phyloP scores from a whole-genome alignment of 1,140 invertebrate genomes.

The Bombus picipes region DNA sequence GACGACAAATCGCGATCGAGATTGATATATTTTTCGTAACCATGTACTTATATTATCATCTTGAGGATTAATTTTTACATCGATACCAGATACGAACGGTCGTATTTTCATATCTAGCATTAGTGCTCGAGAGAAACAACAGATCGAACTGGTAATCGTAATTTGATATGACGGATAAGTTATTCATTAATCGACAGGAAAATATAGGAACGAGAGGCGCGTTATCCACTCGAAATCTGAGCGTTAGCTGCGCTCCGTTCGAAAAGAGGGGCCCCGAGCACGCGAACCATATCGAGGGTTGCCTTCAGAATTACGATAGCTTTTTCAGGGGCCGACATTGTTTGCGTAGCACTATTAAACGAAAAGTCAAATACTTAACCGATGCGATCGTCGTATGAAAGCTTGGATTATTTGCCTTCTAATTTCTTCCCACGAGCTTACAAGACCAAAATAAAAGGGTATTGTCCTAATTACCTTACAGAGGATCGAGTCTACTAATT shows the following conservation, averaged over 20 bases:
- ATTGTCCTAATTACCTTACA: not conserved
- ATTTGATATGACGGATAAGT: constrained; percentile 65
- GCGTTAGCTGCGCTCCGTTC: constrained; percentile 24
- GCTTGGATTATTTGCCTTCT: constrained; percentile 4
- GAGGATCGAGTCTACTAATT: not conserved
- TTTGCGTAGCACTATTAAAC: constrained; percentile 36
- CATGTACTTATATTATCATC: not conserved
- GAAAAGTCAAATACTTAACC: constrained; percentile 54
- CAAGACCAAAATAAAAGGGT: no score
- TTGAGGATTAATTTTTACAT: not conserved
- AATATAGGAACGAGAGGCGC: constrained; percentile 62
- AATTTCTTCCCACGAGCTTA: constrained; percentile 45
- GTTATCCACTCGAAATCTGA: constrained; percentile 73
- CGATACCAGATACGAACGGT: not conserved
- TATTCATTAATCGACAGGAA: constrained; percentile 73
- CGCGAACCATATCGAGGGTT: constrained; percentile 65
- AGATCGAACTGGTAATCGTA: constrained; percentile 23
- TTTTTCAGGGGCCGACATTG: constrained; percentile 47
- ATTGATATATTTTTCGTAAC: not conserved
- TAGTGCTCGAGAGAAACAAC: not conserved
- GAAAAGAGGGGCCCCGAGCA: constrained; percentile 64
- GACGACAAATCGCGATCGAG: constrained; percentile 21
- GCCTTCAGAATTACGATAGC: constrained; percentile 17
- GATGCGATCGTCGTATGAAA: constrained; percentile 21
- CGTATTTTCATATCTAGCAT: not conserved